These are phyloP conservation scores for Andrena hattorfiana DNA, from an alignment of 2,888 invertebrate genomes.

Conservation along the genomic window DNA sequence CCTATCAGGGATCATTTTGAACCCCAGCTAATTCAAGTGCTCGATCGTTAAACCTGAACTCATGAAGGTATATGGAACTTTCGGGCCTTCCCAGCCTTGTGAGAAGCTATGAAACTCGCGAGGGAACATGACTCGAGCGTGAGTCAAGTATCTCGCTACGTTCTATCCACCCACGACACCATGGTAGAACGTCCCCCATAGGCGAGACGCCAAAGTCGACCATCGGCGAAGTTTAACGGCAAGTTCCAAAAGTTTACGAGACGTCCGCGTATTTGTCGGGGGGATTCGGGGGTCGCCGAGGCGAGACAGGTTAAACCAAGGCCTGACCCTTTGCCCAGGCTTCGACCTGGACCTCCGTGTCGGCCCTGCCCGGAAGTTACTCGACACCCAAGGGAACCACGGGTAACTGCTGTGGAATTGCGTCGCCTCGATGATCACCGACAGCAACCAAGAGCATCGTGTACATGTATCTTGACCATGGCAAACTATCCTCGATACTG, in stretches of 20 bases:
- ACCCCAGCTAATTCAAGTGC: too few species aligned
- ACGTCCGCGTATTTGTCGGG: constrained; percentile 60
- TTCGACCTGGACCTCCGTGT: constrained; percentile 38
- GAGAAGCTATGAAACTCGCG: too few species aligned
- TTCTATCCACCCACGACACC: background rate
- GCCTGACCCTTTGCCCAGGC: constrained; percentile 34
- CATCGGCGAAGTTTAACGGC: constrained; percentile 53
- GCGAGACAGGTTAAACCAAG: constrained; percentile 58
- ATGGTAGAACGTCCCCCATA: background rate
- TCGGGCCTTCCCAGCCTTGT: too few species aligned
- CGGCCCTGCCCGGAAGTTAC: constrained; percentile 47
- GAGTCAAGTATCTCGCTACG: background rate
- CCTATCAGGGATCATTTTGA: too few species aligned
- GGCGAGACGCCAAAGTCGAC: constrained; percentile 40
- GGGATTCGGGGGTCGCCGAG: constrained; percentile 42
- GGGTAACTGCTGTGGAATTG: constrained; percentile 56
- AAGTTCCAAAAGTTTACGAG: constrained; percentile 62
- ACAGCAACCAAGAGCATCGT: constrained; percentile 20
- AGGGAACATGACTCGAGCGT: background rate
- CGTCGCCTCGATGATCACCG: constrained; percentile 53
- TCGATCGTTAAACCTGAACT: too few species aligned
- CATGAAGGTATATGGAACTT: too few species aligned
- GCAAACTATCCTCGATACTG: constrained; percentile 40
- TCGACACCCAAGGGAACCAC: constrained; percentile 32
- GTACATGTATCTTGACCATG: constrained; percentile 7